These are phyloP conservation scores for Rhabdomys dilectus DNA, from an alignment of 2,113 vertebrate species.

Conservation along the genomic window DNA sequence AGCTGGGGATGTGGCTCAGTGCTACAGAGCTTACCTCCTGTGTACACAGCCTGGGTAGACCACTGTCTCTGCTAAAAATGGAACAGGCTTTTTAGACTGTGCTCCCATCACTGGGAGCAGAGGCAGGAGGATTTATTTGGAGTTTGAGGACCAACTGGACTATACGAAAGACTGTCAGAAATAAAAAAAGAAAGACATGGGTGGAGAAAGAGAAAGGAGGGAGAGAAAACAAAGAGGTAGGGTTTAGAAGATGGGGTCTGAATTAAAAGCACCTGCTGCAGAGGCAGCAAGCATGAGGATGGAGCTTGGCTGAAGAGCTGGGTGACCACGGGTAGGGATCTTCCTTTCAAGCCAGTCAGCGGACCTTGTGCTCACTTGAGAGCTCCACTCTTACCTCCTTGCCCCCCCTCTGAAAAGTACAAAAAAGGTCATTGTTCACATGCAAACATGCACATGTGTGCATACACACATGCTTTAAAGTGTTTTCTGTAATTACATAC, in stretches of 20 bases:
- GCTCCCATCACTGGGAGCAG: neutral
- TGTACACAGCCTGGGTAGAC: neutral
- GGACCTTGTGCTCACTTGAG: neutral
- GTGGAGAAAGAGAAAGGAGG: neutral
- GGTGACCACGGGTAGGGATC: neutral
- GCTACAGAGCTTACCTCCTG: neutral
- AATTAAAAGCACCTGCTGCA: neutral
- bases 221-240: neutral
- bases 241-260: neutral
- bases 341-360: neutral
- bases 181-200: neutral
- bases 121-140: neutral
- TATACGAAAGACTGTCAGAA: neutral
- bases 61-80: neutral
- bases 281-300: neutral
- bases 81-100: neutral
- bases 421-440: neutral
- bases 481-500: conserved; percentile 39
- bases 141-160: neutral
- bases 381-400: neutral
- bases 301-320: neutral
- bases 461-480: neutral
- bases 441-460: neutral
- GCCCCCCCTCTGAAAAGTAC: neutral
- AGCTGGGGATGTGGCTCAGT: no score